Evolutionary conservation across 2,797 vertebrate genomes (phyloP).

Genomic region (Novumbra hubbsi): DNA sequence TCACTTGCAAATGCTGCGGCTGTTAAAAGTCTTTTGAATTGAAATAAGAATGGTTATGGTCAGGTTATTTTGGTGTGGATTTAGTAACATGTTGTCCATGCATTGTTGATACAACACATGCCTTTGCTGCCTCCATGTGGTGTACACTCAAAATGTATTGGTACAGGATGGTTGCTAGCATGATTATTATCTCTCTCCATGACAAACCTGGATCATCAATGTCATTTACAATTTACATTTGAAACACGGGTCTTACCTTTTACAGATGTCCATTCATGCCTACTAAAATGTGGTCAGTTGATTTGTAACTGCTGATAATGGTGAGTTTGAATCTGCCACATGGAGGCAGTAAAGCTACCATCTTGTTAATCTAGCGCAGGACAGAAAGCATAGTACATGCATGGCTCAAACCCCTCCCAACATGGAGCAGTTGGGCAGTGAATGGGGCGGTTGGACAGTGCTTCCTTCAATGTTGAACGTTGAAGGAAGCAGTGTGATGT

Average conservation of each 20-base stretch:
- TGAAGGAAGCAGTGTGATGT: too few species aligned
- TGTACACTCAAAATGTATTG: neutral
- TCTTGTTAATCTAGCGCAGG: neutral
- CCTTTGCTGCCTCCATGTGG: constrained; percentile 71
- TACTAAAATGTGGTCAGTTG: neutral
- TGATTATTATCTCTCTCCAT: neutral
- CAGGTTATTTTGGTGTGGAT: neutral
- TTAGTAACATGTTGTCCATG: neutral
- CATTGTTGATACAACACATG: constrained; percentile 10
- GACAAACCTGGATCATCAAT: neutral
- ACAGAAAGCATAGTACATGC: neutral
- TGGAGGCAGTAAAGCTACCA: constrained; percentile 5
- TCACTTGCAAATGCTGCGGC: constrained; percentile 33
- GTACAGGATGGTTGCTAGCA: neutral
- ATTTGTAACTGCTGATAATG: neutral
- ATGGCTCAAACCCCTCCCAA: too few species aligned
- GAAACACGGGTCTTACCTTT: neutral
- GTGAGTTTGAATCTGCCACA: neutral
- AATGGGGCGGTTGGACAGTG: too few species aligned
- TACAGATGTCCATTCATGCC: neutral
- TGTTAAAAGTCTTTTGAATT: constrained; percentile 41
- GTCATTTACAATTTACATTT: neutral
- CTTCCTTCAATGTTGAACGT: too few species aligned
- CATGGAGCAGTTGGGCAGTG: too few species aligned
- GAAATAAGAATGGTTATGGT: constrained; percentile 51